phyloP scores from a whole-genome alignment of 2,113 vertebrate species.

The Colinus virginianus region DNA sequence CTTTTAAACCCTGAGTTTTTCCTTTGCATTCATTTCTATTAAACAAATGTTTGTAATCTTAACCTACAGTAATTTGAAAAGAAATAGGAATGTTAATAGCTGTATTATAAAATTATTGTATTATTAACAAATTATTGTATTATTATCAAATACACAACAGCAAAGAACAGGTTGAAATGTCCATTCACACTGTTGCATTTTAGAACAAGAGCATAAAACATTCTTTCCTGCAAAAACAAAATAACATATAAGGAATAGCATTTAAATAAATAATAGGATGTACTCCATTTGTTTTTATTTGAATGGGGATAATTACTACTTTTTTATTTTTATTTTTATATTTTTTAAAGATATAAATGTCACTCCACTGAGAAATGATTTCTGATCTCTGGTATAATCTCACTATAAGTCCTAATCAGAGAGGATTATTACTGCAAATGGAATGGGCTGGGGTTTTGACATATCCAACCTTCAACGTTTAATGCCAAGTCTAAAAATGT shows the following conservation, averaged over 20 bases:
- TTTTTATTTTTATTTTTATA: not conserved
- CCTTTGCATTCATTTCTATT: not conserved
- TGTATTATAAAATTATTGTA: no score
- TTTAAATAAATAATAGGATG: not conserved
- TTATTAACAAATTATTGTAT: no score
- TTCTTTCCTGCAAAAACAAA: not conserved
- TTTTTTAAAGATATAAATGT: not conserved
- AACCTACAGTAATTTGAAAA: not conserved
- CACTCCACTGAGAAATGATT: not conserved
- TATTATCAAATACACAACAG: not conserved
- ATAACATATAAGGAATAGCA: not conserved
- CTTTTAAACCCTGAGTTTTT: not conserved
- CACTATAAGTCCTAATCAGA: conserved; percentile 31
- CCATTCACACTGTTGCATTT: not conserved
- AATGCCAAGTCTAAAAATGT: conserved; percentile 21
- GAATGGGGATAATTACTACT: not conserved
- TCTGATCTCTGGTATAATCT: conserved; percentile 8
- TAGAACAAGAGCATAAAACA: not conserved
- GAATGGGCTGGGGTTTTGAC: not conserved
- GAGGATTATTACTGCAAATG: conserved; percentile 30
- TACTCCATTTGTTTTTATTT: not conserved
- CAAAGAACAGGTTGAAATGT: not conserved
- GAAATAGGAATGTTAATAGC: not conserved
- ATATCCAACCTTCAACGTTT: not conserved
- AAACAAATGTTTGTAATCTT: not conserved